Percentiles rank a stretch among this genome's conserved stretches.
Evolutionary conservation across 2,797 vertebrate species (phyloP).

Genomic region (Miichthys miiuy): DNA sequence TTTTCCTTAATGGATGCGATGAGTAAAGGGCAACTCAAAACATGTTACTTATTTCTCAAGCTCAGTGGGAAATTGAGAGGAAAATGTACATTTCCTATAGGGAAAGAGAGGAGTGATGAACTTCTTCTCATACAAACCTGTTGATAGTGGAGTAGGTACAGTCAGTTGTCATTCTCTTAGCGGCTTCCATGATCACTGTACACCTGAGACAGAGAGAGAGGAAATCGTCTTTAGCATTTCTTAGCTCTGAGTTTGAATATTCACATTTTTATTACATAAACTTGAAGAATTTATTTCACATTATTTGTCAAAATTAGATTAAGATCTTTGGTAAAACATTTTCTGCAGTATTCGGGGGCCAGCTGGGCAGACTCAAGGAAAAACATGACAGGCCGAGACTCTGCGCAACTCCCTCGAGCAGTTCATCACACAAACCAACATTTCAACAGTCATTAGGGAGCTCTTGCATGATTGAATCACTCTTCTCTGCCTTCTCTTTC

Average conservation of each 20-base stretch:
- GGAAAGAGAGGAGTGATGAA: neutral
- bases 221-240: neutral
- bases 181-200: constrained; percentile 63
- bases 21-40: constrained; percentile 41
- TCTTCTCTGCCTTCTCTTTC: constrained; percentile 25
- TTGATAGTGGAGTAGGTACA: constrained; percentile 66
- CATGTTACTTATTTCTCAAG: constrained; percentile 42
- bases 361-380: constrained; percentile 57
- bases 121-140: constrained; percentile 61
- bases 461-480: constrained; percentile 34
- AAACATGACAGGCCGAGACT: constrained; percentile 38
- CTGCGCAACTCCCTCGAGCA: constrained; percentile 32
- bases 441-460: constrained; percentile 36
- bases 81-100: neutral
- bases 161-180: constrained; percentile 68
- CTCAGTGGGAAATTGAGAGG: constrained; percentile 3
- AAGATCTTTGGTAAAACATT: constrained; percentile 3
- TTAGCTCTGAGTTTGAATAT: neutral
- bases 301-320: neutral
- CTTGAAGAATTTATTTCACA: neutral
- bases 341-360: constrained; percentile 9
- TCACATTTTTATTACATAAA: neutral
- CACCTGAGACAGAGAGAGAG: constrained; percentile 57
- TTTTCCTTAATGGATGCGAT: constrained; percentile 54
- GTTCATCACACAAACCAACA: constrained; percentile 56